Evolutionary conservation across 2,888 invertebrate species (phyloP), one percentile per base, ranked within the genome.

Genomic region (Aphrophora alni): DNA sequence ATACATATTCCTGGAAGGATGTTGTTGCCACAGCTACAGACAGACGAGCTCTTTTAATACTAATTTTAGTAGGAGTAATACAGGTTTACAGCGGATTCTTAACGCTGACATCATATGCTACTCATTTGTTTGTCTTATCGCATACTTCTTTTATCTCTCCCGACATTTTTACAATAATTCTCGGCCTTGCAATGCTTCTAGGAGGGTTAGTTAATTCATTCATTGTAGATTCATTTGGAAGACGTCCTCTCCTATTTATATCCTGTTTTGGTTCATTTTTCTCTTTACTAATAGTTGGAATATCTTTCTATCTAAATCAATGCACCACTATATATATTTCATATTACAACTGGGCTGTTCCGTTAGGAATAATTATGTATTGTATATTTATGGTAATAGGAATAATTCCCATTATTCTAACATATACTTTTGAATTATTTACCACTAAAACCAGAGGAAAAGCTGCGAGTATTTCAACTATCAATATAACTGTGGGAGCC

Each of bases 11-110:
- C 68, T 77, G 69, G 70, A 68, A 44, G 24, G 81, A 81, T 38
- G 44, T 81, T 4, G 5, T 81, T 24, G 59, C 68, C 7, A 74
- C 81, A 27, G 38, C 74, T 26, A 70, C 77, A 5, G 81, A 81
- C 17, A 73, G 81, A 38, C 73, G 69, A 75, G 81, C 81, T n/a
- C 68, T 81, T 17, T 68, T 78, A 38, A 26, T 81, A 12, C 17
- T 81, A 0, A 24, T 78, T 14, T 25, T 78, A 38, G 38, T 75
- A n/a, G 72, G 38, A 38, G 21, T 44, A 4, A 33, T 72, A 5
- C 38, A 38, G 28, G 38, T 71, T 24, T 44, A 51, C 4, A 78
- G 81, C 44, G 81, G 81, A 1, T 68, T 38, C 8, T 38, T 68
- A 33, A 69, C 77, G 0, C 69, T 78, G 26, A 21, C 75, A n/a